phyloP scores from a whole-genome alignment of 2,888 invertebrate species.

The Acrocera orbiculus region DNA sequence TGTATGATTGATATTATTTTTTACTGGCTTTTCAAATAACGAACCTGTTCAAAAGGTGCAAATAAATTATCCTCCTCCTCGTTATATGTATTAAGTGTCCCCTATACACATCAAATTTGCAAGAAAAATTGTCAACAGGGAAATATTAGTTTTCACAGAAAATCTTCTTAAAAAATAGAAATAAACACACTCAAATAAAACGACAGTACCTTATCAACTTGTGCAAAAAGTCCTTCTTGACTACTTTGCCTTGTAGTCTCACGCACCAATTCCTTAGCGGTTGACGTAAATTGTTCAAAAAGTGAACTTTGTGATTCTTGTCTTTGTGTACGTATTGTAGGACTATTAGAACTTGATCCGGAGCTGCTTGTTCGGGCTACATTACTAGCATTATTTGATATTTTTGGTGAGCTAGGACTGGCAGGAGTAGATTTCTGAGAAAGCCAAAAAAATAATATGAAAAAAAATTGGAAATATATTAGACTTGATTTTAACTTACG shows the following conservation, averaged over 20 bases:
- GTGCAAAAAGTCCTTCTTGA: constrained; percentile 72
- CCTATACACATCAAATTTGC: too few species aligned
- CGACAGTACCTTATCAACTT: constrained; percentile 87
- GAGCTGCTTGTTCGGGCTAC: constrained; percentile 47
- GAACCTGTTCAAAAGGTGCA: too few species aligned
- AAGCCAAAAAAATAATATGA: constrained; percentile 22
- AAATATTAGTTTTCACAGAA: too few species aligned
- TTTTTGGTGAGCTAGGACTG: constrained; percentile 37
- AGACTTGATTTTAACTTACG: constrained; percentile 15
- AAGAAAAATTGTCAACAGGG: too few species aligned
- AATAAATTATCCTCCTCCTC: too few species aligned
- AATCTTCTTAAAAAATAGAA: too few species aligned
- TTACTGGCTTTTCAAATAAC: too few species aligned
- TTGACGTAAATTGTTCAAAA: constrained; percentile 71
- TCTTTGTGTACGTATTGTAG: constrained; percentile 34
- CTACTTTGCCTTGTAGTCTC: constrained; percentile 80
- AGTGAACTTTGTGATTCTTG: constrained; percentile 72
- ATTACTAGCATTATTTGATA: constrained; percentile 34
- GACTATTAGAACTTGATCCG: constrained; percentile 37
- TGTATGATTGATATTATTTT: too few species aligned
- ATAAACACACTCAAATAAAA: too few species aligned
- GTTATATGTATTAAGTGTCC: too few species aligned
- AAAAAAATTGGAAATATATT: neutral
- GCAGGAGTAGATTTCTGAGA: too few species aligned
- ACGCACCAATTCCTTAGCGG: constrained; percentile 74